Conservation (phyloP, 2,113 vertebrate species). For the Labrus mixtus region DNA sequence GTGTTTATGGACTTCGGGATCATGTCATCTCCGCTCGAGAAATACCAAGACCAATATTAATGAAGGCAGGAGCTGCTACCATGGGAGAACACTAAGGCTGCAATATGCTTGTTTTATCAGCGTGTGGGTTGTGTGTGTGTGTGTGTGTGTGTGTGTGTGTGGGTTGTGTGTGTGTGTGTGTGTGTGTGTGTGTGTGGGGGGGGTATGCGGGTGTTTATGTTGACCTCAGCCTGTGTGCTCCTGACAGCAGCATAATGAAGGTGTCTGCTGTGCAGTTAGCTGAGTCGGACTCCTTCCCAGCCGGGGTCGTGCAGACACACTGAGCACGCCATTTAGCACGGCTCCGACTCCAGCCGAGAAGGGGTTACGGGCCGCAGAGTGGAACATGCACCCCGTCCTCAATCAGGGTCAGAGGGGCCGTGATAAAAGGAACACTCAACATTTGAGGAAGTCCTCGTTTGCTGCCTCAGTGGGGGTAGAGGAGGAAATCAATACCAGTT, state of each 20-base stretch:
- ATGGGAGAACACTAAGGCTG: not conserved
- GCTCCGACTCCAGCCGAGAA: slow-evolving; percentile 29
- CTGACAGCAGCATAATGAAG: slow-evolving; percentile 61
- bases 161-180: slow-evolving; percentile 15
- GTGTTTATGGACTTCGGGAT: not conserved
- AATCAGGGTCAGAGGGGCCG: slow-evolving; percentile 1
- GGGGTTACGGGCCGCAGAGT: slow-evolving; percentile 19
- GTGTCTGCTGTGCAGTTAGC: slow-evolving; percentile 59
- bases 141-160: not conserved
- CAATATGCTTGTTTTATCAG: not conserved
- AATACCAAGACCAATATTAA: slow-evolving; percentile 1
- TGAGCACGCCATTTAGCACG: slow-evolving; percentile 34
- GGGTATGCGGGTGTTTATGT: slow-evolving; percentile 1
- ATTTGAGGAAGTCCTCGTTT: slow-evolving; percentile 8
- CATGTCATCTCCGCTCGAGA: not conserved
- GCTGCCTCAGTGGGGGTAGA: not conserved
- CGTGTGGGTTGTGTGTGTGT: no score
- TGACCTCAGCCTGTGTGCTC: slow-evolving; percentile 24
- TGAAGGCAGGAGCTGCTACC: not conserved
- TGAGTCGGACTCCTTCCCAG: slow-evolving; percentile 50
- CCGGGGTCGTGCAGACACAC: slow-evolving; percentile 23
- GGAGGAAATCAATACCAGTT: not conserved
- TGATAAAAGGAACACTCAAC: slow-evolving; percentile 5
- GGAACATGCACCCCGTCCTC: slow-evolving; percentile 31
- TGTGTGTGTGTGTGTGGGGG: slow-evolving; percentile 16